Evolutionary conservation across 1,140 invertebrate genomes (phyloP), one percentile per base, ranked within the genome.

Genomic region (Eciton burchellii): DNA sequence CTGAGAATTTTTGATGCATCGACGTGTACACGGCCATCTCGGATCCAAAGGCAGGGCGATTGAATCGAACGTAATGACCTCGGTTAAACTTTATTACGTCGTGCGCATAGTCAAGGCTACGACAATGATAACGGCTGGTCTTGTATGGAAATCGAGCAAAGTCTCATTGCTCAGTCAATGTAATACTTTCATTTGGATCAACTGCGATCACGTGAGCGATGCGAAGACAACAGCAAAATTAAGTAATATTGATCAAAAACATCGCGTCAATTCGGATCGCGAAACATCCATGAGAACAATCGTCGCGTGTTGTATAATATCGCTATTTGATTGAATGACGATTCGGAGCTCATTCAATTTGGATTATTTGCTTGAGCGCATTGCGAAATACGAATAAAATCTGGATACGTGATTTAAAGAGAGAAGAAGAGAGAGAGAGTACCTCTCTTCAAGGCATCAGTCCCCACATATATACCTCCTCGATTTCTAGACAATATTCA

Each of bases 11-110:
- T 29, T 19, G 24, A 82, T 70, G 63, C 63, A 76, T 70, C 83
- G 77, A 41, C 70, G 52, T 45, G 49, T 77, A 76, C 45, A 68
- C 21, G 68, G 45, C 26, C 41, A 68, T 72, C 49, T 68, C 60
- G 56, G 60, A 41, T 49, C 54, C 59, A 47, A 26, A 71, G 26
- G 63, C 77, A 60, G 63, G 16, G 24, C 79, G 71, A 87, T 87
- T 68, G 60, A 87, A 87, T 86, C 85, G 65, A 85, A 73, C 85
- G 77, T 86, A 86, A 87, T 81, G 65, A 83, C 71, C 71, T 77
- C 85, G 63, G 84, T 87, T 87, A 86, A 87, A 87, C 74, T 87
- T 87, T 74, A 87, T 87, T 87, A 83, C 79, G 59, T 21, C 70
- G 56, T 63, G 49, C 71, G 65, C 71, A 82, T 35, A 84, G 84